phyloP scores from a whole-genome alignment of 1,140 invertebrate genomes.

The Cotesia typhae region DNA sequence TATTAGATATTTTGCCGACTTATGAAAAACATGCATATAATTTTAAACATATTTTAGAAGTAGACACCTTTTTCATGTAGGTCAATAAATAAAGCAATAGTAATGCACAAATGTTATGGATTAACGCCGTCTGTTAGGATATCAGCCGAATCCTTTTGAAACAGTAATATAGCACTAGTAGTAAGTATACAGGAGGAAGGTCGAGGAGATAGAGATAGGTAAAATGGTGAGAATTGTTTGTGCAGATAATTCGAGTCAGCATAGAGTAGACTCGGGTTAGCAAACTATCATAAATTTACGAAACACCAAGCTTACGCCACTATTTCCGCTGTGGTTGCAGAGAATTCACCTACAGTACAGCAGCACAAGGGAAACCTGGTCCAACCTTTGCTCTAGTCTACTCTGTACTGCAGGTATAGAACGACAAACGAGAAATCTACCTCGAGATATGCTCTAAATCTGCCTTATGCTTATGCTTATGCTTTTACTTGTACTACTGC shows the following conservation, averaged over 20 bases:
- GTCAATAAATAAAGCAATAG: no score
- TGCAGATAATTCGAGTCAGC: conserved; percentile 31
- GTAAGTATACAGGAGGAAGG: no score
- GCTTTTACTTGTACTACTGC: background rate
- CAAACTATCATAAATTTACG: conserved; percentile 32
- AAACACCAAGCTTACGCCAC: conserved; percentile 27
- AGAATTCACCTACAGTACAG: background rate
- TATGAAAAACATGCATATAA: no score
- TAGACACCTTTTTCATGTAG: no score
- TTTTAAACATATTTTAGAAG: no score
- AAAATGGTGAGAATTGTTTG: conserved; percentile 29
- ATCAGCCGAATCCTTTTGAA: background rate
- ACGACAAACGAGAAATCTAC: conserved; percentile 24
- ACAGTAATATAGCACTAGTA: background rate
- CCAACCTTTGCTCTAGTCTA: conserved; percentile 3
- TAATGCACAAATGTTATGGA: no score
- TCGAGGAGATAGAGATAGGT: background rate
- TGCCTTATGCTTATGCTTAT: background rate
- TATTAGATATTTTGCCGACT: no score
- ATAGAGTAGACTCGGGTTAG: conserved; percentile 10
- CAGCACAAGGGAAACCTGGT: conserved; percentile 10
- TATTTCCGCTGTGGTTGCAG: conserved; percentile 26
- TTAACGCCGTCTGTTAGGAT: background rate
- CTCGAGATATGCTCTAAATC: conserved; percentile 15
- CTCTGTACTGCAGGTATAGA: background rate